Base-by-base conservation (phyloP, 2,113 vertebrate species). In the Hydropotes inermis region DNA sequence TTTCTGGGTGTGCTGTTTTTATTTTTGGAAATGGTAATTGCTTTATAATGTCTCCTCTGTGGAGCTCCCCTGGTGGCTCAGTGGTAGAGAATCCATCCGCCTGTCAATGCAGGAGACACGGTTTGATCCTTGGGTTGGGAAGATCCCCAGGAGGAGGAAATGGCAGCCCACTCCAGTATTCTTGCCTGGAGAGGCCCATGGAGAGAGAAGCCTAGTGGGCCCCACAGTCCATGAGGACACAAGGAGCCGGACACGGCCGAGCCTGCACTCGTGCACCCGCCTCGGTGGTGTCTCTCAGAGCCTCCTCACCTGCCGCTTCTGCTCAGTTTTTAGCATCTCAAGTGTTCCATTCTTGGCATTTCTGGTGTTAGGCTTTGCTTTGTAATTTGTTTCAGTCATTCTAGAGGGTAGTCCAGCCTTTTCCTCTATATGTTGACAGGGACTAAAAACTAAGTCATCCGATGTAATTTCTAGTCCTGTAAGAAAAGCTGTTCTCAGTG, bases 361-460 rank as follows among this genome's bases (percentile, higher is more conserved):
- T 89, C 60, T 97, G 60, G 0, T 43, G 7, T 27, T 86, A 27
- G 12, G 70, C 36, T 45, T 88, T 33, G 28, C 36, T 84, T 12
- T 79, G 27, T 33, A 64, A 84, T 39, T 70, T 61, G 21, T 6
- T 16, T 0, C 21, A 21, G 5, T 94, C 43, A 25, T 89, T 43
- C 88, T 83, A 14, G 30, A 94, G 25, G 23, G 27, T n/a, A 4
- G 25, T 36, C 21, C 28, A 45, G 33, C 60, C 5, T 84, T 95
- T 61, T 54, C 60, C 39, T 5, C 0, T 8, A 4, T 78, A 64
- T 60, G 28, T 54, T 1, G n/a, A 36, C 5, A 0, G 54, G 16
- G 27, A 19, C 81, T 50, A 33, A 70, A 86, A 95, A 36, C 25
- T 36, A 21, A 39, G 70, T n/a, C 21, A 1, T 28, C 14, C 11